Conservation (phyloP, 2,113 vertebrate species). For the Epinephelus moara region DNA sequence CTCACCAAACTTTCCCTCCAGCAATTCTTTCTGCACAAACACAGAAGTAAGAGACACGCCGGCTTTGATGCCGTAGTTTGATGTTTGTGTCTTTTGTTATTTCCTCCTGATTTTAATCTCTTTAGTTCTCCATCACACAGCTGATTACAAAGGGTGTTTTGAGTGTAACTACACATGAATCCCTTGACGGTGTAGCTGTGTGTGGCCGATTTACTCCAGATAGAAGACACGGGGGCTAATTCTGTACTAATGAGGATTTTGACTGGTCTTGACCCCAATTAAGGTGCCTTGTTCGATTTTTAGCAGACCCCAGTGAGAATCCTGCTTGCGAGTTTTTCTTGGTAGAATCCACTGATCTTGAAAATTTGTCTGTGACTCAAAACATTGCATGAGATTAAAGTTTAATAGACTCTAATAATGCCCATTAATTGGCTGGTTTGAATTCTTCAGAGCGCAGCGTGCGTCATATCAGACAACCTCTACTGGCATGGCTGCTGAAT, state of each 20-base stretch:
- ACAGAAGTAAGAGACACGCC: conserved; percentile 9
- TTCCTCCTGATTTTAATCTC: conserved; percentile 7
- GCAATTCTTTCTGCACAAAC: conserved; percentile 12
- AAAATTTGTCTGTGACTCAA: conserved; percentile 30
- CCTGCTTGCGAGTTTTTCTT: conserved; percentile 7
- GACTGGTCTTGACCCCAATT: conserved; percentile 63
- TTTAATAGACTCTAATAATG: conserved; percentile 32
- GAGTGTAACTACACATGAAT: conserved; percentile 10
- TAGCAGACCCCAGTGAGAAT: conserved; percentile 5
- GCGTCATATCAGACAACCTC: conserved; percentile 15
- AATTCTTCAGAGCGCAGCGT: conserved; percentile 4
- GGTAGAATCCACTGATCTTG: conserved; percentile 33
- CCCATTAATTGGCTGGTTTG: conserved; percentile 21
- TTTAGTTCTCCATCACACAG: conserved; percentile 27
- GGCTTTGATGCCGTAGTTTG: conserved; percentile 28
- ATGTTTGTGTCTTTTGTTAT: conserved; percentile 31
- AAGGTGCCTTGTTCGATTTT: conserved; percentile 48
- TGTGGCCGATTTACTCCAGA: conserved; percentile 9
- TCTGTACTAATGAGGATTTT: conserved; percentile 55
- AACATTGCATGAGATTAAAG: conserved; percentile 36
- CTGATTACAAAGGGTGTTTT: conserved; percentile 30
- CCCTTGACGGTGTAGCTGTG: not conserved
- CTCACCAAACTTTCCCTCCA: conserved; percentile 9
- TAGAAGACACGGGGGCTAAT: conserved; percentile 36
- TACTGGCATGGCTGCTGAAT: conserved; percentile 10